Base-by-base conservation (phyloP, 2,888 invertebrate genomes). In the Himalopsyche kuldschensis region DNA sequence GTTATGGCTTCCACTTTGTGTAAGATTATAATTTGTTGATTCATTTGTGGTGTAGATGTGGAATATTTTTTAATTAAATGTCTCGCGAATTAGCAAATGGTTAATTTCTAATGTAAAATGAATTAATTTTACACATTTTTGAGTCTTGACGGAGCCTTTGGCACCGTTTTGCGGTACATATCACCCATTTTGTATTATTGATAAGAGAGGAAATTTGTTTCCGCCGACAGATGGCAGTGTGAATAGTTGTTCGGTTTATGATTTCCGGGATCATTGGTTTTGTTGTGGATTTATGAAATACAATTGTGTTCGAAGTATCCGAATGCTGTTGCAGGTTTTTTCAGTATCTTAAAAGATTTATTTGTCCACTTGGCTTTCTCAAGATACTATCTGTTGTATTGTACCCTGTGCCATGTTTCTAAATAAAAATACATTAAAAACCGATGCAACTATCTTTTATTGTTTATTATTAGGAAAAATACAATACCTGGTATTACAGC, bases 371-470 rank as follows among this genome's bases (percentile, higher is more conserved):
- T 11, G 69, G 69, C 69, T 69, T 69, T 69, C 69, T 69, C 69
- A 69, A 69, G 69, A 69, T 69, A 69, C 69, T 69, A 69, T 69
- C 81, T 77, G 46, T 82, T 78, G 55, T 78, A 75, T 78, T 82
- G 78, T 78, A 82, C 63, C 41, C 79, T 79, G 83, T 85, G 81
- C 83, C 83, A 83, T 83, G 85, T 83, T 85, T 85, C 81, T 79
- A 79, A 83, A 83, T 85, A 85, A 84, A 82, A 85, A 82, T 83
- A 85, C 83, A 85, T 83, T 83, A 79, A 83, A 85, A 83, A 77
- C 78, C 55, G 75, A 35, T 24, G 4, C 24, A 27, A 2, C 3
- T 41, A 41, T 75, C 27, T 32, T 81, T 79, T 83, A 31, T 35
- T 80, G 27, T 31, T 79, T 35, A 8, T 82, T 27, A 20, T 20